phyloP scores from a whole-genome alignment of 2,888 invertebrate genomes.

The Spilarctia lutea region DNA sequence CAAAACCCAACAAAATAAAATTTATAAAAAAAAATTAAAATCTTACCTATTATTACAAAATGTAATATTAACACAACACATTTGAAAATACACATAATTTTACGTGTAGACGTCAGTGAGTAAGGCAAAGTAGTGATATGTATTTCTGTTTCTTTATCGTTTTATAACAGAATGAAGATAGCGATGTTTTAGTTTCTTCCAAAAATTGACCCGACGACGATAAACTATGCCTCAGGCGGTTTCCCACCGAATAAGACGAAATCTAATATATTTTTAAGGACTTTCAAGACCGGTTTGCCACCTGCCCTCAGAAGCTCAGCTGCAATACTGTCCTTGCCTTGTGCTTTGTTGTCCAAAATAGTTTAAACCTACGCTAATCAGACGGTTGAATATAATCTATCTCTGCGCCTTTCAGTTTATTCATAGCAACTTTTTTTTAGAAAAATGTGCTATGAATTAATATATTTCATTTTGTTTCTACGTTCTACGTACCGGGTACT shows the following conservation, averaged over 20 bases:
- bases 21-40: not conserved
- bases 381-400: not conserved
- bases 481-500: too few relatives aligned
- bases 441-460: too few relatives aligned
- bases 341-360: too few relatives aligned
- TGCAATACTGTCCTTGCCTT: too few relatives aligned
- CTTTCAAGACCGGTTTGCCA: too few relatives aligned
- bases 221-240: too few relatives aligned
- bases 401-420: not conserved
- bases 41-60: not conserved
- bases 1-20: not conserved
- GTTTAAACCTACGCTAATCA: not conserved
- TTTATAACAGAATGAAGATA: not conserved
- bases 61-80: not conserved
- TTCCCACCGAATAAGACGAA: too few relatives aligned
- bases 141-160: not conserved
- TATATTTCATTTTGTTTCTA: too few relatives aligned
- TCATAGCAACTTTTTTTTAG: too few relatives aligned
- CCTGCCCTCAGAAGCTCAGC: too few relatives aligned
- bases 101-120: not conserved
- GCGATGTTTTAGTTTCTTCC: not conserved
- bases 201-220: too few relatives aligned
- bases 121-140: not conserved
- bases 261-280: too few relatives aligned
- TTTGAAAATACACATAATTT: constrained; percentile 5